Evolutionary conservation across 2,113 vertebrate species (phyloP).

Genomic region (Abramis brama): DNA sequence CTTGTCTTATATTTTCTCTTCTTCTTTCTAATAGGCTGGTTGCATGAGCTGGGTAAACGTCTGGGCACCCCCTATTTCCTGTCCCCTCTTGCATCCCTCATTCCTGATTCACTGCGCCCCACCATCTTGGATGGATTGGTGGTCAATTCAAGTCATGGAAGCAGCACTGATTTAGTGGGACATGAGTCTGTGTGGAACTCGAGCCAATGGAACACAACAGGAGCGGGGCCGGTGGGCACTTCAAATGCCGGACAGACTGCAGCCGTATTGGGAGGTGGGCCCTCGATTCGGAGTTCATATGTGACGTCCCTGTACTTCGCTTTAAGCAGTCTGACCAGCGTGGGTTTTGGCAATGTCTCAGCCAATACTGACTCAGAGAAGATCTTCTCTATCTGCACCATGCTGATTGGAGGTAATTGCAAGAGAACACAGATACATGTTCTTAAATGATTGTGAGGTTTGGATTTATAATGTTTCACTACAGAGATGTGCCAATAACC

Average conservation of each 20-base stretch:
- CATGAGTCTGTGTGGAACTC: constrained; percentile 68
- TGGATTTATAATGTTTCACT: not conserved
- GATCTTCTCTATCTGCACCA: constrained; percentile 86
- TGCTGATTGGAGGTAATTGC: constrained; percentile 81
- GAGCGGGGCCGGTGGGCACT: constrained; percentile 35
- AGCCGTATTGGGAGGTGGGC: constrained; percentile 69
- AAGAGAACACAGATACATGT: not conserved
- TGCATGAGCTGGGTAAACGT: constrained; percentile 81
- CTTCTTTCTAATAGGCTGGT: constrained; percentile 73
- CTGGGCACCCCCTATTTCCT: constrained; percentile 77
- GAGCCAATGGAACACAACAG: constrained; percentile 69
- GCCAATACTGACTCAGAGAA: constrained; percentile 85
- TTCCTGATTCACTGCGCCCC: constrained; percentile 62
- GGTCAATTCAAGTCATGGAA: constrained; percentile 71
- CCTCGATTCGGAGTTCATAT: constrained; percentile 80
- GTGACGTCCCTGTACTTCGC: constrained; percentile 84
- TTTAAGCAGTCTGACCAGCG: constrained; percentile 83
- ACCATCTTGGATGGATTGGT: constrained; percentile 55
- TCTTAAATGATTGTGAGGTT: not conserved
- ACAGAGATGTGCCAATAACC: not conserved
- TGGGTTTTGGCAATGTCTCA: constrained; percentile 83
- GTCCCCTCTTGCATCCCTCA: constrained; percentile 57
- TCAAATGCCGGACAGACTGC: constrained; percentile 51
- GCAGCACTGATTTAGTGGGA: constrained; percentile 61
- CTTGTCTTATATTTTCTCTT: not conserved